Conservation (phyloP, 92 coral and sea anemone species). For the Pocillopora meandrina region DNA sequence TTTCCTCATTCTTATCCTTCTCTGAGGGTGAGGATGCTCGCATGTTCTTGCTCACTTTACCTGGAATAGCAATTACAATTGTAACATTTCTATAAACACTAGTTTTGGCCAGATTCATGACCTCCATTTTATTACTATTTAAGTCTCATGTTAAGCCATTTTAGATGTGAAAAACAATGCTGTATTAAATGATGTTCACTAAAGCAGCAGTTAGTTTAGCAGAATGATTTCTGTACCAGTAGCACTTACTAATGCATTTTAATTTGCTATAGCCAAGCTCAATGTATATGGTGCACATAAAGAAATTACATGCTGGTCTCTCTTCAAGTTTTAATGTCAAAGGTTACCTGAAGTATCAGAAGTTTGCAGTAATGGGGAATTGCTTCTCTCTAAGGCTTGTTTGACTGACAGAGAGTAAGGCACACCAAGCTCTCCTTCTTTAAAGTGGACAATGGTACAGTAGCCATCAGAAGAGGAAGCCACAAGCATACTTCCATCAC, state of each 20-base stretch:
- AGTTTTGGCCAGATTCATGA: no score
- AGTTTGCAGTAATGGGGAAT: conserved; percentile 14
- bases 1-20: conserved; percentile 30
- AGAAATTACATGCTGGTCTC: no score
- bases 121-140: no score
- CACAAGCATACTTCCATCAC: conserved; percentile 75
- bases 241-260: no score
- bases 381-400: conserved; percentile 72
- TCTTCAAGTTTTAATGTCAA: no score
- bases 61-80: conserved; percentile 7
- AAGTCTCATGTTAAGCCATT: no score
- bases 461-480: conserved; percentile 96
- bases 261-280: no score
- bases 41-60: conserved; percentile 28
- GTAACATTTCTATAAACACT: background rate
- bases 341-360: conserved; percentile 38
- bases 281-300: no score
- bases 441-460: conserved; percentile 82
- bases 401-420: conserved; percentile 72
- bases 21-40: conserved; percentile 28
- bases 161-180: no score
- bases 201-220: no score
- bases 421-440: conserved; percentile 77
- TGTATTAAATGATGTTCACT: no score
- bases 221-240: no score